Percentiles rank a stretch among this genome's conserved stretches.
Evolutionary conservation across 2,797 vertebrate species (phyloP).

Genomic region (Huso huso): DNA sequence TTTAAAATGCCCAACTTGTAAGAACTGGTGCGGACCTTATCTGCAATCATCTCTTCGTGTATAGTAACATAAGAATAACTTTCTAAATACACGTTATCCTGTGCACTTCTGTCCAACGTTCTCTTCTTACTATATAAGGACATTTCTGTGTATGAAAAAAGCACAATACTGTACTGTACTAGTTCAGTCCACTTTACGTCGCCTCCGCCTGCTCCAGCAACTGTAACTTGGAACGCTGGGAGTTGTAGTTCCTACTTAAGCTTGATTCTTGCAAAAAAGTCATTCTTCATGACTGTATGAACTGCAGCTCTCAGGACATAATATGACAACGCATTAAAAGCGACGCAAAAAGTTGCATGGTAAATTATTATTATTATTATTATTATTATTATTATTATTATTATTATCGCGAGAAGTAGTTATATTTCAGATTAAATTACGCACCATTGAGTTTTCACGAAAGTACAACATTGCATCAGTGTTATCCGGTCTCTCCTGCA

Average conservation of each 20-base stretch:
- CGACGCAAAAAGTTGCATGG: too few relatives aligned
- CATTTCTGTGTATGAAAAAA: constrained; percentile 40
- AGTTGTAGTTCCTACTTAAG: background rate
- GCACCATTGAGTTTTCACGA: too few relatives aligned
- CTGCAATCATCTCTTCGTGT: constrained; percentile 83
- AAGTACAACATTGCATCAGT: too few relatives aligned
- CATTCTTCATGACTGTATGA: background rate
- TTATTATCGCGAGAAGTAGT: too few relatives aligned
- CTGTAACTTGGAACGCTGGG: background rate
- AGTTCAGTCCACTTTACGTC: background rate
- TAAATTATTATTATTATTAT: too few relatives aligned
- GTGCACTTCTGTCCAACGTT: constrained; percentile 59
- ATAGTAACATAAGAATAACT: constrained; percentile 77
- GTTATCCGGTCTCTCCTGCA: too few relatives aligned
- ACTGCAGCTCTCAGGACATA: background rate
- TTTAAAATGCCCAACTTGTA: constrained; percentile 67
- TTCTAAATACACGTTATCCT: constrained; percentile 75
- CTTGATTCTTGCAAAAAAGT: background rate
- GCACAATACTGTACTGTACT: too few relatives aligned
- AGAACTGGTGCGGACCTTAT: constrained; percentile 70
- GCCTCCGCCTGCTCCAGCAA: background rate
- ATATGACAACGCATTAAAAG: too few relatives aligned
- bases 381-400: too few relatives aligned
- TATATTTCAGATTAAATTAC: too few relatives aligned
- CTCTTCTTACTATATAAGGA: constrained; percentile 55